Evolutionary conservation across 2,888 invertebrate genomes (phyloP), one percentile per base, ranked within the genome.

Genomic region (Fragum sueziense): DNA sequence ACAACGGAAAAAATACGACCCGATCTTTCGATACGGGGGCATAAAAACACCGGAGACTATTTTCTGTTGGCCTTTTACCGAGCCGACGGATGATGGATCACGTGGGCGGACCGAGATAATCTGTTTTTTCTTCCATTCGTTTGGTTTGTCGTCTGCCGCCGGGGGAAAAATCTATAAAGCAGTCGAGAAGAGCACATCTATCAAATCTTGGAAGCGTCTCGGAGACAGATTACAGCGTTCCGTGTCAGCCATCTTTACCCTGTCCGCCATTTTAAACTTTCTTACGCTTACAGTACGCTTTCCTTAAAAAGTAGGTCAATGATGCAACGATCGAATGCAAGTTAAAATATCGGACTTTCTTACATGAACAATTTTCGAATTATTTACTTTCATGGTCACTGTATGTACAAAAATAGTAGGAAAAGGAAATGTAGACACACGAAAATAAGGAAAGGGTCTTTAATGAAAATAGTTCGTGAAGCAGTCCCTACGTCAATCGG

Each of bases 381-480:
- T n/a, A n/a, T n/a, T n/a, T n/a, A n/a, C n/a, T n/a, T n/a, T n/a
- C n/a, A n/a, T n/a, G n/a, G n/a, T n/a, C n/a, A n/a, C n/a, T n/a
- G n/a, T n/a, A n/a, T n/a, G n/a, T n/a, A n/a, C n/a, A n/a, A n/a
- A n/a, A n/a, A n/a, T n/a, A n/a, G n/a, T n/a, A n/a, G n/a, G n/a
- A n/a, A n/a, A n/a, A n/a, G n/a, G n/a, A n/a, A n/a, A n/a, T n/a
- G n/a, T n/a, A n/a, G n/a, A n/a, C n/a, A n/a, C n/a, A n/a, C n/a
- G n/a, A n/a, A n/a, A n/a, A n/a, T n/a, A n/a, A 37, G 37, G 14
- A 9, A 47, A 47, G 47, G 14, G 47, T 47, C 47, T 47, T 65
- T 65, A 65, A 65, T 65, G 65, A 65, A 65, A 65, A 27, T 65
- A 65, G 65, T 65, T 37, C 41, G 65, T 27, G 65, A 65, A 65